Evolutionary conservation across 2,888 invertebrate species (phyloP).

Genomic region (Agrotis ipsilon): DNA sequence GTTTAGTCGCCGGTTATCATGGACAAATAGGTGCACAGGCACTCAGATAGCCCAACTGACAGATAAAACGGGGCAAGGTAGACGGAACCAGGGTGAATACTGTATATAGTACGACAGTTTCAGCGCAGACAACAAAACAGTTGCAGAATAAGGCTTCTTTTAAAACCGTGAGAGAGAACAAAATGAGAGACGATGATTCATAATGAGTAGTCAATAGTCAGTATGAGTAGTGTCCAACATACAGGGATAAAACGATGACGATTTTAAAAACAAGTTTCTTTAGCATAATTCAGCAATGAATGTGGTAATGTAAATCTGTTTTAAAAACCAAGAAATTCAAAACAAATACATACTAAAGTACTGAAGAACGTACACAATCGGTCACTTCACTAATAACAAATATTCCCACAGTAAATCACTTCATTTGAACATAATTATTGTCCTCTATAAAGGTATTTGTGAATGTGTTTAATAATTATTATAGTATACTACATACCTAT

Average conservation of each 20-base stretch:
- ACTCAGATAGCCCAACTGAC: slow-evolving; percentile 67
- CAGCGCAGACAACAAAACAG: neutral
- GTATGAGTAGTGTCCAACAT: neutral
- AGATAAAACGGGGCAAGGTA: slow-evolving; percentile 62
- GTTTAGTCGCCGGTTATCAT: slow-evolving; percentile 84
- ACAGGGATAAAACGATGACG: neutral
- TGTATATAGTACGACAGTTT: slow-evolving; percentile 7
- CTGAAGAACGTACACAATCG: neutral
- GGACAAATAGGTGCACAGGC: slow-evolving; percentile 79
- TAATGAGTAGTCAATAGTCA: neutral
- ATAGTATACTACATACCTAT: slow-evolving; percentile 58
- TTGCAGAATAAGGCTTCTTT: neutral
- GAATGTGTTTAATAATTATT: slow-evolving; percentile 57
- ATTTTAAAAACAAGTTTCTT: neutral
- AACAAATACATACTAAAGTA: no score
- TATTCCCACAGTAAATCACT: slow-evolving; percentile 72
- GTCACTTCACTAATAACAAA: slow-evolving; percentile 20
- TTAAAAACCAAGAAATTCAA: no score
- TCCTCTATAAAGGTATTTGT: slow-evolving; percentile 68
- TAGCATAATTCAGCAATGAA: no score
- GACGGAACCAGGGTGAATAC: slow-evolving; percentile 31
- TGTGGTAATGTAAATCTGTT: no score
- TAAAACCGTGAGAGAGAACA: neutral
- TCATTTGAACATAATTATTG: slow-evolving; percentile 63
- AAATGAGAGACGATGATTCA: neutral